Percentiles rank a stretch among this genome's conserved stretches.
Conservation (phyloP, 1,140 invertebrate genomes). For the Meloidogyne floridensis region DNA sequence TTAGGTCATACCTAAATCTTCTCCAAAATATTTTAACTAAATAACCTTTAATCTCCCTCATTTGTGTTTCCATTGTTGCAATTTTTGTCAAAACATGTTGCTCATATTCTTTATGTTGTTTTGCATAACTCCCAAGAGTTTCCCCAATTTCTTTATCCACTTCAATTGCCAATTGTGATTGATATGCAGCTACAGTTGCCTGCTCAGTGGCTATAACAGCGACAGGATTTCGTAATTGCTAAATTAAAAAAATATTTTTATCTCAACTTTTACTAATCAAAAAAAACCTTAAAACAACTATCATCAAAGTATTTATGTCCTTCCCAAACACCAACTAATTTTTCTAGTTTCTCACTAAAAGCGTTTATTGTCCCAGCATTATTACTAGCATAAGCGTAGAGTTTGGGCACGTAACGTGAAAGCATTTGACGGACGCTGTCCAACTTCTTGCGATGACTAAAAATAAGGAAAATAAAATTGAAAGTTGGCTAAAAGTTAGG, state of each 20-base stretch:
- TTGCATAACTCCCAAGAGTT: constrained; percentile 35
- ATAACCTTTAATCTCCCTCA: constrained; percentile 27
- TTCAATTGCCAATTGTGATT: constrained; percentile 43
- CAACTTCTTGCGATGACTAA: constrained; percentile 56
- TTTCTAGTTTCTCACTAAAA: constrained; percentile 52
- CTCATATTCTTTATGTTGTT: constrained; percentile 49
- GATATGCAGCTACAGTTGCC: constrained; percentile 39
- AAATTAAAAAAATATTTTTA: neutral
- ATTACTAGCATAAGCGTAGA: constrained; percentile 51
- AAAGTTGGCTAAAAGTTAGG: neutral
- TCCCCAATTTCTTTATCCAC: constrained; percentile 43
- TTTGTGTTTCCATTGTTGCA: constrained; percentile 39
- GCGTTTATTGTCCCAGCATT: constrained; percentile 27
- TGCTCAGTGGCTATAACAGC: constrained; percentile 41
- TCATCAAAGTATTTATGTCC: constrained; percentile 57
- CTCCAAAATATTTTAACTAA: too few relatives aligned
- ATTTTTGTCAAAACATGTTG: constrained; percentile 42
- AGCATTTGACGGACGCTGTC: constrained; percentile 54
- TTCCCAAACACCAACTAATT: constrained; percentile 57
- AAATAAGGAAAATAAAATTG: constrained; percentile 15
- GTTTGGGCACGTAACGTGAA: constrained; percentile 57
- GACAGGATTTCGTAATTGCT: constrained; percentile 51
- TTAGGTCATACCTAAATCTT: too few relatives aligned
- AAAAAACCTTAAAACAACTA: constrained; percentile 48
- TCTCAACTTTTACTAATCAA: neutral